Conservation (phyloP, 2,113 vertebrate species). For the Lethenteron camtschaticum region DNA sequence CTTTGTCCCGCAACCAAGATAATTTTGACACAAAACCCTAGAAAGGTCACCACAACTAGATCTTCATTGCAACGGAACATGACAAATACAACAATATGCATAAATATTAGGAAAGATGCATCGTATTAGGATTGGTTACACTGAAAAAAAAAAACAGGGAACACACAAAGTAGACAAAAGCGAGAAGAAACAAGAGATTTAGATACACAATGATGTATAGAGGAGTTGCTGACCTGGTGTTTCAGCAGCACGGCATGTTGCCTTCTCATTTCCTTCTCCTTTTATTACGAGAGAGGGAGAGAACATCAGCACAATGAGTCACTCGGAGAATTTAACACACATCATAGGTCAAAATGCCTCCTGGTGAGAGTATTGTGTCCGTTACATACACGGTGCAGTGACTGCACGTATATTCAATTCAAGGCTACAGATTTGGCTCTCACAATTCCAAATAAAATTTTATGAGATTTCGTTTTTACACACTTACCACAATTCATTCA, state of each 20-base stretch:
- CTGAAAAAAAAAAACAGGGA: no score
- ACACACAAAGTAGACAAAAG: no score
- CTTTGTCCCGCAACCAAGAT: no score
- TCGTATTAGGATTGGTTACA: no score
- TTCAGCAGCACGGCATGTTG: slow-evolving; percentile 71
- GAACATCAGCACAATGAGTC: slow-evolving; percentile 11
- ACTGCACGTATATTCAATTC: neutral
- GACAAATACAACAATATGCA: no score
- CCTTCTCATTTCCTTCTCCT: slow-evolving; percentile 76
- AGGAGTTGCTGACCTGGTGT: slow-evolving; percentile 48
- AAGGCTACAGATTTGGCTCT: neutral
- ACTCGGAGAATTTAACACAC: neutral
- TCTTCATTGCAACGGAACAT: no score
- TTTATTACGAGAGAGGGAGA: slow-evolving; percentile 20
- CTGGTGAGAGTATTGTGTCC: neutral
- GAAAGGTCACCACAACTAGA: no score
- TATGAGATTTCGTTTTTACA: neutral
- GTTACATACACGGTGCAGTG: neutral
- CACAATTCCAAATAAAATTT: neutral
- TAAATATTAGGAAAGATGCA: no score
- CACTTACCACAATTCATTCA: no score
- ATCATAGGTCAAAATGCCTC: neutral
- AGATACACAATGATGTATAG: neutral
- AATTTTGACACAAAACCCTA: no score
- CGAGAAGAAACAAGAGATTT: no score